Evolutionary conservation across 2,888 invertebrate species (phyloP), one percentile per base, ranked within the genome.

Genomic region (Thalpophila matura): DNA sequence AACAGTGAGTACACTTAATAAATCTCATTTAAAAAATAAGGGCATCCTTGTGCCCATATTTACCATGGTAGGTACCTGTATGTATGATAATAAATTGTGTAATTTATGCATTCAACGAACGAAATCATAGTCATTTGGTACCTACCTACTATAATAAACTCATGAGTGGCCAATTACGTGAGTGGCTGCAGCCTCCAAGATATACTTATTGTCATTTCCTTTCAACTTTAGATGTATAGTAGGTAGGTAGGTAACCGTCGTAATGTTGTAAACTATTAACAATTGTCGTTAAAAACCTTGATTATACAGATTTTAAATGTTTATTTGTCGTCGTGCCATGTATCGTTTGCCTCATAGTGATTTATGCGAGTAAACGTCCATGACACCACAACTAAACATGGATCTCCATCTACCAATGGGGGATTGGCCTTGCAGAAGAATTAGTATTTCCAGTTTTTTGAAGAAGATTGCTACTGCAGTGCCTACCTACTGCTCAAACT

Each of bases 21-120:
- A 20, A 29, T 33, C 37, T 29, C 33, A 55, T 50, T 54, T 64
- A 37, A 42, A 47, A 43, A 68, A 60, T 42, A 56, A 56, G 27
- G 14, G 37, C 26, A 73, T 45, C 73, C 75, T 77, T 77, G 77
- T 73, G 56, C 77, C 26, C 42, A 33, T n/a, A n/a, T 75, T 77
- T 37, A 47, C 57, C 22, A 26, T 53, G 29, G 24, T 59, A 43
- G n/a, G n/a, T n/a, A n/a, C n/a, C n/a, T n/a, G n/a, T n/a, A n/a
- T n/a, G n/a, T 47, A 61, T 53, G 53, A 24, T 42, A 62, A 68
- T 58, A 65, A 62, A 67, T 60, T 73, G 49, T 73, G 33, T 70
- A 56, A 75, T 73, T 67, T 73, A 78, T 63, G 27, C 33, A 65
- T 56, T 43, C 35, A 50, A 60, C 51, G 27, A 35, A 54, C 35